Conservation (phyloP, 2,113 vertebrate species). For the Bettongia penicillata region DNA sequence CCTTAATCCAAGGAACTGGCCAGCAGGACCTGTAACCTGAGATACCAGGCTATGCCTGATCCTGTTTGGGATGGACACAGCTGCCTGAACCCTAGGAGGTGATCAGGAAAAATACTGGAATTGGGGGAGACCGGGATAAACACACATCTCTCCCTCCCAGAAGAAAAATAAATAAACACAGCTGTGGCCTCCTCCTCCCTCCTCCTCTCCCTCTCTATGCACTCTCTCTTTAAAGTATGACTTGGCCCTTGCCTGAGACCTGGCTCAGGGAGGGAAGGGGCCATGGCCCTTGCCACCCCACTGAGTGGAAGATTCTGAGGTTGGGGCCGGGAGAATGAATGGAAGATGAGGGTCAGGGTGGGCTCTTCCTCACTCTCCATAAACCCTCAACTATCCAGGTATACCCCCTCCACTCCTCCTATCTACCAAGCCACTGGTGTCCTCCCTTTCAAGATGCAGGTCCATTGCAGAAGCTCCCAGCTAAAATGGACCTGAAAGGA, state of each 20-base stretch:
- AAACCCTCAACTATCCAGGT: not conserved
- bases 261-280: not conserved
- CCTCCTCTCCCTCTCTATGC: not conserved
- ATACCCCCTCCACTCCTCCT: not conserved
- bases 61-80: slow-evolving; percentile 51
- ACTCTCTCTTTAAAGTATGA: not conserved
- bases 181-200: slow-evolving; percentile 30
- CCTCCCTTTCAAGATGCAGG: not conserved
- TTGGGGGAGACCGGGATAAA: not conserved
- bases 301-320: not conserved
- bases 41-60: not conserved
- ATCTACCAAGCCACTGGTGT: not conserved
- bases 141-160: not conserved
- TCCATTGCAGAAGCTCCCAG: not conserved
- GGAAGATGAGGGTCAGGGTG: not conserved
- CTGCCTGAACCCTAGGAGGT: slow-evolving; percentile 12
- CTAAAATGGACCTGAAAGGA: not conserved
- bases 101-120: slow-evolving; percentile 50
- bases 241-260: not conserved
- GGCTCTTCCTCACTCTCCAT: not conserved
- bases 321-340: not conserved
- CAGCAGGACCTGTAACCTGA: not conserved
- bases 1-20: not conserved
- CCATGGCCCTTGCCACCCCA: not conserved
- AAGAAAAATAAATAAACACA: slow-evolving; percentile 51